Evolutionary conservation across 2,113 vertebrate genomes (phyloP).

Genomic region (human): GRCh38 chr3:30747001-30747500

Average conservation of each 20-base stretch:
- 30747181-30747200: constrained; percentile 54
- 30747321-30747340: constrained; percentile 40
- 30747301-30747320: not conserved
- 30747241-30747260: not conserved
- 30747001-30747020: not conserved
- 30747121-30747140: constrained; percentile 40
- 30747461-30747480: not conserved
- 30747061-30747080: not conserved
- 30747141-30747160: constrained; percentile 53
- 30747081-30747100: constrained; percentile 32
- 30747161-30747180: constrained; percentile 53
- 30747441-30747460: not conserved
- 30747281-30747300: not conserved
- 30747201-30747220: not conserved
- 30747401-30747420: not conserved
- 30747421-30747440: not conserved
- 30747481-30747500: not conserved
- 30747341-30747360: constrained; percentile 17
- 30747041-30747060: not conserved
- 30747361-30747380: not conserved
- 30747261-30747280: not conserved
- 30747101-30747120: constrained; percentile 66
- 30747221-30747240: constrained; percentile 43
- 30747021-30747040: not conserved
- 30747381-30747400: not conserved